Conservation (phyloP, 2,888 invertebrate genomes). For the Apodemia duryi region DNA sequence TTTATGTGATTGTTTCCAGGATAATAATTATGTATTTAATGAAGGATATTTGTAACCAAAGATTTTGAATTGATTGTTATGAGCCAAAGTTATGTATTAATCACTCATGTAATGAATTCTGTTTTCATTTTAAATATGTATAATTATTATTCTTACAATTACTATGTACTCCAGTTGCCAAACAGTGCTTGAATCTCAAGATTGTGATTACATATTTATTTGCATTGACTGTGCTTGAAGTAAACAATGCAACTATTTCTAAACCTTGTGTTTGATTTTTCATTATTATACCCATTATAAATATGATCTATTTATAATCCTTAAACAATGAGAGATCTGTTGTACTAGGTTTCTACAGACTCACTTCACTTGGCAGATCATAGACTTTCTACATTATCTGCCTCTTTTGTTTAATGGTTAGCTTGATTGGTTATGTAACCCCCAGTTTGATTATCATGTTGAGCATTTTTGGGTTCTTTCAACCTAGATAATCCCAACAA, state of each 20-base stretch:
- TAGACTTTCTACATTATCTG: too few species aligned
- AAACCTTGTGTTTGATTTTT: conserved; percentile 39
- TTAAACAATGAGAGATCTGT: too few species aligned
- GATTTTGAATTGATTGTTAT: conserved; percentile 14
- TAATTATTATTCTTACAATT: conserved; percentile 27
- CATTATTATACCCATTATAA: background rate
- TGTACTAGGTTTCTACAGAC: too few species aligned
- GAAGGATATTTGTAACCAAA: conserved; percentile 13
- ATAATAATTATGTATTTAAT: conserved; percentile 3
- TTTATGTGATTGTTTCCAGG: background rate
- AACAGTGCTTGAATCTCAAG: conserved; percentile 42
- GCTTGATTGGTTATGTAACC: too few species aligned
- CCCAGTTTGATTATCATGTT: too few species aligned
- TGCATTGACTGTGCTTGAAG: conserved; percentile 66
- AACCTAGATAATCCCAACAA: too few species aligned
- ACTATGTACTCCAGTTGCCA: conserved; percentile 42
- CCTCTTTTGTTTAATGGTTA: too few species aligned
- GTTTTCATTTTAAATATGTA: conserved; percentile 22
- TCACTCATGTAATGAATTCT: conserved; percentile 9
- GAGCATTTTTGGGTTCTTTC: too few species aligned
- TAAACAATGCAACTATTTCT: conserved; percentile 72
- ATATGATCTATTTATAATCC: too few species aligned
- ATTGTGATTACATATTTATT: conserved; percentile 57
- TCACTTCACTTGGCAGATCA: too few species aligned
- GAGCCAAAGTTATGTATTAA: conserved; percentile 7